These are phyloP conservation scores for Lepus americanus DNA, from an alignment of 2,113 vertebrate species.

Conservation along the genomic window DNA sequence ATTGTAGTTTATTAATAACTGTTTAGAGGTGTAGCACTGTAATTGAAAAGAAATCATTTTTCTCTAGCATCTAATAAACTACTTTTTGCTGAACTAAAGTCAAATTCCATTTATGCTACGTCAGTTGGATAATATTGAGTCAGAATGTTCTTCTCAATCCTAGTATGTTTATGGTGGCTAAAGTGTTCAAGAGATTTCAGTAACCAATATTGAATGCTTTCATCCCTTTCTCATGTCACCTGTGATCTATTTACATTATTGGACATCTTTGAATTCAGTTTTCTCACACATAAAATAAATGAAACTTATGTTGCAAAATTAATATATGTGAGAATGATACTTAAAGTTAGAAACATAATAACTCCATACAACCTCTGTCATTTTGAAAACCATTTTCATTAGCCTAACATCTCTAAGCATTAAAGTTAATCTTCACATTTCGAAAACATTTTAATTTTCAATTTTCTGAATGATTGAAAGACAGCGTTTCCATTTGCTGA, in stretches of 20 bases:
- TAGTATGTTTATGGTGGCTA: not conserved
- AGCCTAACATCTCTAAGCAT: too few relatives aligned
- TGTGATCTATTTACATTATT: not conserved
- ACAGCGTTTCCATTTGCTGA: too few relatives aligned
- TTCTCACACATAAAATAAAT: not conserved
- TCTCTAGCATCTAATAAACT: not conserved
- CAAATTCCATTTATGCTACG: not conserved
- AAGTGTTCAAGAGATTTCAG: not conserved
- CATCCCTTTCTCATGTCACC: not conserved
- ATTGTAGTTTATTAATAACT: not conserved
- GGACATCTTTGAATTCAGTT: not conserved
- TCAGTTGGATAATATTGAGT: not conserved
- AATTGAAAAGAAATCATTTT: not conserved
- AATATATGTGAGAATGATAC: not conserved
- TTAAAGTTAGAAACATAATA: not conserved
- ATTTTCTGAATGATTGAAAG: too few relatives aligned
- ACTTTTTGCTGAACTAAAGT: not conserved
- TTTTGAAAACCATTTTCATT: not conserved
- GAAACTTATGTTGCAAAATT: not conserved
- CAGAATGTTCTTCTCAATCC: not conserved
- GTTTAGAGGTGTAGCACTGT: not conserved
- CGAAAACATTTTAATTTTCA: too few relatives aligned
- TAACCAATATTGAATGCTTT: not conserved
- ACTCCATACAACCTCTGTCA: not conserved
- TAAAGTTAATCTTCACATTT: too few relatives aligned